Evolutionary conservation across 1,140 invertebrate species (phyloP).

Genomic region (Sitophilus oryzae): DNA sequence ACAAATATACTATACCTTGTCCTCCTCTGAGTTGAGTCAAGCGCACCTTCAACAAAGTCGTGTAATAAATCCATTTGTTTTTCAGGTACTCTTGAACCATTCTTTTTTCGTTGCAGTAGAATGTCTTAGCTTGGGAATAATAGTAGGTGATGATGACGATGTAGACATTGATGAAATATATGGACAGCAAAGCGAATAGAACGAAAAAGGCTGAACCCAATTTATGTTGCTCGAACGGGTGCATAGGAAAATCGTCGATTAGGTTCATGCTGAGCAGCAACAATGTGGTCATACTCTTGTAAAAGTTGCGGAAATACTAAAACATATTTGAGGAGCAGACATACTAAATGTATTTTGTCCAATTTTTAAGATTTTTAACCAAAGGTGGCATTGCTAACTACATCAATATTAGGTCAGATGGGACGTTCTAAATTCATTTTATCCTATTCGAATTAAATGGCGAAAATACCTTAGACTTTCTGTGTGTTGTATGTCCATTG

Average conservation of each 20-base stretch:
- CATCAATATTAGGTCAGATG: no score
- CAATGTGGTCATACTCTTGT: conserved; percentile 15
- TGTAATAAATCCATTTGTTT: conserved; percentile 24
- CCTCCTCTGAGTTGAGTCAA: conserved; percentile 6
- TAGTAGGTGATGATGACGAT: conserved; percentile 26
- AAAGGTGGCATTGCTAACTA: no score
- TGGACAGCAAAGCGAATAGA: conserved; percentile 21
- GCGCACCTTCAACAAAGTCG: conserved; percentile 13
- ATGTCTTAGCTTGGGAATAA: conserved; percentile 22
- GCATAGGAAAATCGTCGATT: conserved; percentile 10
- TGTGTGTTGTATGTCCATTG: no score
- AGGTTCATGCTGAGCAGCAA: conserved; percentile 17
- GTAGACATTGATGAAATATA: conserved; percentile 25
- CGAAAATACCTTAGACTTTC: no score
- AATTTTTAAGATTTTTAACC: no score
- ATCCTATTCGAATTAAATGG: no score
- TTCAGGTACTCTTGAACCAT: conserved; percentile 14
- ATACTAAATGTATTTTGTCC: no score
- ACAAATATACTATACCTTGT: no score
- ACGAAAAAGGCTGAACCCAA: conserved; percentile 21
- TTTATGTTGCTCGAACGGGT: conserved; percentile 3
- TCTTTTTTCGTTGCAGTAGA: conserved; percentile 15
- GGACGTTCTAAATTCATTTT: no score
- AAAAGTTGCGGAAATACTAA: conserved; percentile 21
- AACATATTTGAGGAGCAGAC: no score